Evolutionary conservation across 2,113 vertebrate genomes (phyloP), one percentile per base, ranked within the genome.

Genomic region (Nibea albiflora): DNA sequence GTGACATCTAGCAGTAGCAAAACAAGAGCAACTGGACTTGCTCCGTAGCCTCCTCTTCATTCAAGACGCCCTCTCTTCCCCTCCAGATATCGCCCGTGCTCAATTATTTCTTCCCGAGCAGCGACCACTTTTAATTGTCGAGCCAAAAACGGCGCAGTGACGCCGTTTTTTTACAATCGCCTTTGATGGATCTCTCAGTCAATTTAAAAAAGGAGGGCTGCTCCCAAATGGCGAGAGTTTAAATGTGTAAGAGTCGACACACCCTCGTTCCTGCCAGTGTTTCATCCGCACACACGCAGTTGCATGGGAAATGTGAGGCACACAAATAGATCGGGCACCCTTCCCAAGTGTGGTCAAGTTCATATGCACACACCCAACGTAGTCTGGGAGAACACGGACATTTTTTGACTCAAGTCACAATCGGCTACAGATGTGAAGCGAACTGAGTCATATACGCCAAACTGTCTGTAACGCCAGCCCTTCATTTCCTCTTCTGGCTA

Each of bases 241-340:
- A 78, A 89, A 84, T 58, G 81, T 26, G 71, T 47, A 42, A 39
- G 54, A 54, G 76, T 52, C 3, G 71, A 78, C 81, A 84, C 78
- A 81, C 89, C 85, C 89, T 39, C 83, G 0, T 76, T 39, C 78
- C 87, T 12, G 78, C 54, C 80, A 57, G 57, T 31, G 81, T 65
- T 88, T 92, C 76, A 73, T 88, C 86, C 85, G 82, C 75, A 77
- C 77, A 73, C 85, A 83, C 74, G 71, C 75, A 78, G 83, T 76
- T 88, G 90, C 80, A 83, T 86, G 87, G 87, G 88, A 93, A 90
- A 90, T 88, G 87, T 70, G 85, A 90, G 73, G 84, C 85, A 82
- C 92, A 86, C 90, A 92, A 93, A 93, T 93, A 93, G 93, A 88
- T 46, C 54, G 84, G 85, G 90, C 91, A 88, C 57, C 76, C 90